Evolutionary conservation across 2,113 vertebrate species (phyloP), one percentile per base, ranked within the genome.

Genomic region (Urocitellus parryii): DNA sequence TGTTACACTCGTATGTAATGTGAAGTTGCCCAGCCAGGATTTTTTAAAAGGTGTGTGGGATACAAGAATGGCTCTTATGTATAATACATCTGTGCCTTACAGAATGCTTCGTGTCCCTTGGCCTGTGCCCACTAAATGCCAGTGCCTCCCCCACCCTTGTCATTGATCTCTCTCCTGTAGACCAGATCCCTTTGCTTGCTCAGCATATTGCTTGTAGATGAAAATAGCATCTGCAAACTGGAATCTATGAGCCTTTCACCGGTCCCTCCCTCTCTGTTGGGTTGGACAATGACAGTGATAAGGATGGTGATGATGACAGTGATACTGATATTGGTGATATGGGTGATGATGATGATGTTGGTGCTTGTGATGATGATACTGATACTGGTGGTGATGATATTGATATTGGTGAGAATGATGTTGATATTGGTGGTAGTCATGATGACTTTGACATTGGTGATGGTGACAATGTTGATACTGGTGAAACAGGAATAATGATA

Each of bases 231-330:
- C 27, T 27, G 79, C 53, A 12, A 5, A 63, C 65, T 20, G 22
- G 17, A 65, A n/a, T 67, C 76, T 24, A 1, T 14, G n/a, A 20
- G 42, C 34, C 53, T 87, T 58, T 79, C 11, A 18, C 10, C 56
- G 34, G 2, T 79, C 7, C 39, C 12, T 88, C n/a, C 14, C 8
- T 5, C 22, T 73, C n/a, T 13, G 0, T 7, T 80, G 81, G 53
- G 27, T 83, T 48, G 34, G 27, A 25, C 6, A 37, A 10, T 51
- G 11, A 20, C 8, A 7, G 8, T 58, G 5, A 32, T 53, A 8
- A 63, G 25, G 17, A 18, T 1, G 17, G 1, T 29, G n/a, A 27
- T 48, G 17, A 16, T 22, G 0, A 51, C 12, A 51, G 1, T 51
- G 16, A 2, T 32, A 27, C 39, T 37, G 77, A 2, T 51, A 0